These are phyloP conservation scores for Leptoteleia sp. DNA, from an alignment of 1,140 invertebrate genomes.

Conservation along the genomic window DNA sequence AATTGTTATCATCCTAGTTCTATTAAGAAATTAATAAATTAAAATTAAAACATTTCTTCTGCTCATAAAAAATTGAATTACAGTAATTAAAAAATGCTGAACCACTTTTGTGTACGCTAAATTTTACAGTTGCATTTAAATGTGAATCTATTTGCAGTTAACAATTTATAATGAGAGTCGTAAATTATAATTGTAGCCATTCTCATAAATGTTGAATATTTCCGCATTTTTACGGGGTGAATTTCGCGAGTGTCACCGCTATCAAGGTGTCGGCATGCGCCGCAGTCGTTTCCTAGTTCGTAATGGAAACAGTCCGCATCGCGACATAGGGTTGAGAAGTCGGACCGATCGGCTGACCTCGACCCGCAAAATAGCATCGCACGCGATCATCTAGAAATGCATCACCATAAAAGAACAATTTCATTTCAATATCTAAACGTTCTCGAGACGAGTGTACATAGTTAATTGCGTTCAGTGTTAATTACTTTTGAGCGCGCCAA, in stretches of 20 bases:
- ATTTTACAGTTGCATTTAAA: too few species aligned
- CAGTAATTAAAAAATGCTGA: too few species aligned
- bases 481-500: constrained; percentile 9
- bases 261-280: constrained; percentile 47
- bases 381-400: constrained; percentile 58
- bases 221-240: constrained; percentile 29
- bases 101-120: too few species aligned
- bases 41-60: too few species aligned
- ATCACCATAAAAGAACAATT: constrained; percentile 59
- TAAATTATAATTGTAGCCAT: not conserved
- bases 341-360: constrained; percentile 54
- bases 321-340: constrained; percentile 65
- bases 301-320: constrained; percentile 57
- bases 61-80: too few species aligned
- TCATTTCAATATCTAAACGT: constrained; percentile 32
- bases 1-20: too few species aligned
- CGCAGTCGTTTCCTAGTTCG: constrained; percentile 57
- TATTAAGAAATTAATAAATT: too few species aligned
- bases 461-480: constrained; percentile 22
- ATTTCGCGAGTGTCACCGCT: constrained; percentile 31
- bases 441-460: constrained; percentile 25
- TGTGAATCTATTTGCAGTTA: too few species aligned
- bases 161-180: too few species aligned
- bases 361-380: constrained; percentile 41
- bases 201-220: not conserved